Evolutionary conservation across 2,888 invertebrate species (phyloP).

Genomic region (Dusona sp.): DNA sequence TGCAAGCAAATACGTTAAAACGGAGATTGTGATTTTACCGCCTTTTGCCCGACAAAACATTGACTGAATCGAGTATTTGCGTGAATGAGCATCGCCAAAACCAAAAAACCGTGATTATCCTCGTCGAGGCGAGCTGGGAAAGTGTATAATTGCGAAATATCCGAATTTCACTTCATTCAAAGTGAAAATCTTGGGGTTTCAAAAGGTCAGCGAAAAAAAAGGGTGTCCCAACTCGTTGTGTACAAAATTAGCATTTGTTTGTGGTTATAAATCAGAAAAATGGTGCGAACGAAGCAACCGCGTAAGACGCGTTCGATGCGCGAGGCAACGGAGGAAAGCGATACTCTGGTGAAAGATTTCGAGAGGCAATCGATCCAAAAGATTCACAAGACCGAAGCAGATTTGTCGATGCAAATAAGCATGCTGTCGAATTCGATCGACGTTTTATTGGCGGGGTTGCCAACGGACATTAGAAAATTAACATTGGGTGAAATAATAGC

Average conservation of each 20-base stretch:
- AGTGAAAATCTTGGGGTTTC: conserved; percentile 4
- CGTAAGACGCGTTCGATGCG: conserved; percentile 70
- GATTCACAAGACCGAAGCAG: conserved; percentile 74
- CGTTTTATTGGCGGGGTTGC: conserved; percentile 71
- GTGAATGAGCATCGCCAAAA: background rate
- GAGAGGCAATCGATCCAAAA: conserved; percentile 72
- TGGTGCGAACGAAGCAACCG: conserved; percentile 80
- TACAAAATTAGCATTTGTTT: background rate
- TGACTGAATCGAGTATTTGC: background rate
- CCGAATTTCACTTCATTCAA: background rate
- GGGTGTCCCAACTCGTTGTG: background rate
- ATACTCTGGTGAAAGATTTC: conserved; percentile 75
- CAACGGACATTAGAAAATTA: conserved; percentile 74
- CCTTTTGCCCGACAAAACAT: background rate
- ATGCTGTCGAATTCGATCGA: conserved; percentile 71
- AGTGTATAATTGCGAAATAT: background rate
- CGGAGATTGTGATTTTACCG: conserved; percentile 3
- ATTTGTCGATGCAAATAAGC: conserved; percentile 70
- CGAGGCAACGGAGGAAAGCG: conserved; percentile 70
- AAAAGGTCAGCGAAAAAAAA: background rate
- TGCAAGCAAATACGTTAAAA: conserved; percentile 1
- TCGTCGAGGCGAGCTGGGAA: background rate
- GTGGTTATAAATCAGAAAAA: conserved; percentile 66
- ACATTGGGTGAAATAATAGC: conserved; percentile 74
- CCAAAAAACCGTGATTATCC: conserved; percentile 1